Conservation (phyloP, 1,140 invertebrate species). For the Camponotus pennsylvanicus region DNA sequence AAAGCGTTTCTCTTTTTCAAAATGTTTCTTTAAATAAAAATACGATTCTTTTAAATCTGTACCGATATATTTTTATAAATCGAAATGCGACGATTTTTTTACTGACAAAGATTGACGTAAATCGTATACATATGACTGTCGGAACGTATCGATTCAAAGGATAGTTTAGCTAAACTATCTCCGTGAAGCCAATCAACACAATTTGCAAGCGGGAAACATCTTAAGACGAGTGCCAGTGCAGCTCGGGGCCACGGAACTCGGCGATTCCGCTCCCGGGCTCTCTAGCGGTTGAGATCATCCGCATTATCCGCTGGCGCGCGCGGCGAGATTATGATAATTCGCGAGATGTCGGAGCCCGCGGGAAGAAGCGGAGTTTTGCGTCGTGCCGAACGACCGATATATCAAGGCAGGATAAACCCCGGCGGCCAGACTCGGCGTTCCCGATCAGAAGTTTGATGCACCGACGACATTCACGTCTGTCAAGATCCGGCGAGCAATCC, state of each 20-base stretch:
- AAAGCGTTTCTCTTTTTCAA: no score
- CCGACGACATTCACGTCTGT: background rate
- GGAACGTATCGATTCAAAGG: background rate
- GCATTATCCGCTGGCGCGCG: constrained; percentile 78
- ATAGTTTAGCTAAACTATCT: constrained; percentile 4
- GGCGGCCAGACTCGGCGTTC: constrained; percentile 34
- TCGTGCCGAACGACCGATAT: constrained; percentile 46
- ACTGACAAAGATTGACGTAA: background rate
- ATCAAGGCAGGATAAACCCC: constrained; percentile 52
- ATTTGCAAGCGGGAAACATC: constrained; percentile 32
- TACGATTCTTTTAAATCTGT: background rate
- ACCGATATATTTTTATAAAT: background rate
- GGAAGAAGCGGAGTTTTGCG: constrained; percentile 62
- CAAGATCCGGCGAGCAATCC: background rate
- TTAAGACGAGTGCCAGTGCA: constrained; percentile 31
- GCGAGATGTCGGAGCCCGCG: background rate
- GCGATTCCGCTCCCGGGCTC: constrained; percentile 56
- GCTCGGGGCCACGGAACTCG: constrained; percentile 56
- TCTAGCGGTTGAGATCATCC: constrained; percentile 75
- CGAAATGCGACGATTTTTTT: background rate
- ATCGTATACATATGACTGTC: background rate
- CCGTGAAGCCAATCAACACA: constrained; percentile 30
- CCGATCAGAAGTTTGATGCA: constrained; percentile 34
- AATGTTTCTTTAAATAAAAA: background rate
- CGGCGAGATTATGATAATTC: constrained; percentile 83